A percentile compares a stretch with the other conserved stretches of the same genome.
These are phyloP conservation scores for Nothobranchius furzeri DNA, from an alignment of 2,113 vertebrate genomes.

Conservation along the genomic window DNA sequence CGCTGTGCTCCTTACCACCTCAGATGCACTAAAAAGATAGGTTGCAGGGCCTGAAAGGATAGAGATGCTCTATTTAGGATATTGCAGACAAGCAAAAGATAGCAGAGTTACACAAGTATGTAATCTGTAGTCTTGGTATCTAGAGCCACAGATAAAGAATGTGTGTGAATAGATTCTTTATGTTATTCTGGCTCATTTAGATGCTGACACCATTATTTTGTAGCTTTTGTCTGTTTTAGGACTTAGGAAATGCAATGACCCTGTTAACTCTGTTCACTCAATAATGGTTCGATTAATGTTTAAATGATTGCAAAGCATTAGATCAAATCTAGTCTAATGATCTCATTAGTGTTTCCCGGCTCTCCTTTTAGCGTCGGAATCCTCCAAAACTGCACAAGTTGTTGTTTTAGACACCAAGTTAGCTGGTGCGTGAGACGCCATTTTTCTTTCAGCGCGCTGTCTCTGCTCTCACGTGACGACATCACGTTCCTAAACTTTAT, in stretches of 20 bases:
- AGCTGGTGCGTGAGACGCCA: too few relatives aligned
- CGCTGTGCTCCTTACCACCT: conserved; percentile 24
- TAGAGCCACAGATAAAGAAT: conserved; percentile 26
- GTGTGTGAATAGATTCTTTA: conserved; percentile 45
- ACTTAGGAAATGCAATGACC: conserved; percentile 37
- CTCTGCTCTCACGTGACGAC: too few relatives aligned
- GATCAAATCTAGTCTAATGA: too few relatives aligned
- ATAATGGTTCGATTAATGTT: not conserved
- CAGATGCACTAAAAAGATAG: conserved; percentile 44
- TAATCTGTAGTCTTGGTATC: conserved; percentile 10
- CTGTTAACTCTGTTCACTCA: conserved; percentile 31
- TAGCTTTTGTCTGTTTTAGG: conserved; percentile 15
- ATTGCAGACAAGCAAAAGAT: conserved; percentile 45
- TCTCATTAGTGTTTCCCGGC: too few relatives aligned
- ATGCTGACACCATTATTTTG: conserved; percentile 6
- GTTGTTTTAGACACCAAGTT: too few relatives aligned
- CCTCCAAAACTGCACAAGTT: too few relatives aligned
- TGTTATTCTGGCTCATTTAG: conserved; percentile 18
- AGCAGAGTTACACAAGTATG: conserved; percentile 30
- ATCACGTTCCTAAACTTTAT: too few relatives aligned
- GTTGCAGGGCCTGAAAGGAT: conserved; percentile 35
- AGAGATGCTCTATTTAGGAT: conserved; percentile 52
- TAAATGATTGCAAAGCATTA: not conserved
- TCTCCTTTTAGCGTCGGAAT: too few relatives aligned
- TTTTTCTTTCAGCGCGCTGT: too few relatives aligned